Percentiles rank a stretch among this genome's conserved stretches.
Evolutionary conservation across 2,113 vertebrate species (phyloP).

Genomic region (Coryphaenoides rupestris): DNA sequence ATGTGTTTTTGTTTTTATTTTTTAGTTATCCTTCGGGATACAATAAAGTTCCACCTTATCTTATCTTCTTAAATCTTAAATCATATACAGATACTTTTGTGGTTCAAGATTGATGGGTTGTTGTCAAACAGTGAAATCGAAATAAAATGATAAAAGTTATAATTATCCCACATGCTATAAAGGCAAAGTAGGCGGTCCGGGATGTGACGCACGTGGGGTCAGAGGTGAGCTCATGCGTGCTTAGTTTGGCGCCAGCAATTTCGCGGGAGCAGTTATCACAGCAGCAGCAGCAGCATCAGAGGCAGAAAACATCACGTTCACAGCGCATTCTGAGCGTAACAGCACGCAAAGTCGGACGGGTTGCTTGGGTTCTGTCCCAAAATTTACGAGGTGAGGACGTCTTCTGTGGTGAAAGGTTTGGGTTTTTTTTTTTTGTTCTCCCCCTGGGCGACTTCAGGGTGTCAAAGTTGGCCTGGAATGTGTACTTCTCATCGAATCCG

Average conservation of each 20-base stretch:
- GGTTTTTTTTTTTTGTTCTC: too few species aligned
- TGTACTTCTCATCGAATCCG: too few species aligned
- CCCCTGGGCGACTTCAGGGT: not conserved
- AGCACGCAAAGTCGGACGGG: not conserved
- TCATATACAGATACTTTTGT: too few species aligned
- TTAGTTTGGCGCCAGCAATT: constrained; percentile 78
- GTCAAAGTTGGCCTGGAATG: not conserved
- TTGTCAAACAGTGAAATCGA: too few species aligned
- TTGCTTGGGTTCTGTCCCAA: not conserved
- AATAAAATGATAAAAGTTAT: too few species aligned
- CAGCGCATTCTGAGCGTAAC: not conserved
- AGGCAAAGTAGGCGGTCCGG: constrained; percentile 29
- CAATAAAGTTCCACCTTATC: too few species aligned
- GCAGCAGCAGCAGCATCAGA: not conserved
- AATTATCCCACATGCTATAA: not conserved
- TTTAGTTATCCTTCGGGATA: too few species aligned
- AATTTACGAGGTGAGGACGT: not conserved
- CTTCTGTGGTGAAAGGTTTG: not conserved
- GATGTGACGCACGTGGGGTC: constrained; percentile 54
- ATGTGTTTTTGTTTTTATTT: too few species aligned
- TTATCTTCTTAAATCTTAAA: too few species aligned
- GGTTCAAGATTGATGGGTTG: too few species aligned
- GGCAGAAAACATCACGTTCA: not conserved
- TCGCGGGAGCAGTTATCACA: constrained; percentile 54
- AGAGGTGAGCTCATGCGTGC: constrained; percentile 65